Conservation (phyloP, 2,113 vertebrate genomes). For the Blennius ocellaris region DNA sequence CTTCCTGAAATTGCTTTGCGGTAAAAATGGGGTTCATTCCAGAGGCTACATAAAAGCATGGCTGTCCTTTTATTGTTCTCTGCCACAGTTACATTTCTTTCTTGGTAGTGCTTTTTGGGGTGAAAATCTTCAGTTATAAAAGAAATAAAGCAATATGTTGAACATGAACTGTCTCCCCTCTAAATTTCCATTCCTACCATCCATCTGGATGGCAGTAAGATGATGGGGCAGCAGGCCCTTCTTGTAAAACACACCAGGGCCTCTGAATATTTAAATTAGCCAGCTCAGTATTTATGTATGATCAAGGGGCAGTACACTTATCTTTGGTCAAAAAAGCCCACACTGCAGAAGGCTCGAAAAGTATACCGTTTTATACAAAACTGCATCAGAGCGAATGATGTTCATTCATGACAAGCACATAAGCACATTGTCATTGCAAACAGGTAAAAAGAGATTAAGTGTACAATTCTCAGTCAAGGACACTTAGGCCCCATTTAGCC, state of each 20-base stretch:
- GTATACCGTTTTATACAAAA: not conserved
- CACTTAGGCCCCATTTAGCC: too few relatives aligned
- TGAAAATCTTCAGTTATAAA: not conserved
- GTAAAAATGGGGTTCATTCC: constrained; percentile 2
- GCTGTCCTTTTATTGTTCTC: not conserved
- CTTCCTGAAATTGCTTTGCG: constrained; percentile 29
- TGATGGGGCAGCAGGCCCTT: constrained; percentile 8
- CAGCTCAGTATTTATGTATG: constrained; percentile 11
- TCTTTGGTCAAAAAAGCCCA: not conserved
- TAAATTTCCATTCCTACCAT: not conserved
- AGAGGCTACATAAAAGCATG: not conserved
- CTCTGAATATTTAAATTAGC: not conserved
- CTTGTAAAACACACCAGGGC: not conserved
- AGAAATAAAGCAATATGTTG: not conserved
- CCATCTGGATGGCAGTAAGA: not conserved
- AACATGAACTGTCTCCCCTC: not conserved
- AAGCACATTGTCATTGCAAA: too few relatives aligned
- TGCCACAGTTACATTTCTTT: not conserved
- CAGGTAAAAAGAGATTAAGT: too few relatives aligned
- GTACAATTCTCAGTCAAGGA: too few relatives aligned
- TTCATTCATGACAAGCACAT: too few relatives aligned
- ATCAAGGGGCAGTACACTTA: not conserved
- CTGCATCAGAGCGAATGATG: not conserved
- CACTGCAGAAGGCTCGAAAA: constrained; percentile 2
- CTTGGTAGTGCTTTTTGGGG: not conserved